A percentile compares a stretch with the other conserved stretches of the same genome.
phyloP scores from a whole-genome alignment of 2,113 vertebrate genomes.

The Callaeas wilsoni region DNA sequence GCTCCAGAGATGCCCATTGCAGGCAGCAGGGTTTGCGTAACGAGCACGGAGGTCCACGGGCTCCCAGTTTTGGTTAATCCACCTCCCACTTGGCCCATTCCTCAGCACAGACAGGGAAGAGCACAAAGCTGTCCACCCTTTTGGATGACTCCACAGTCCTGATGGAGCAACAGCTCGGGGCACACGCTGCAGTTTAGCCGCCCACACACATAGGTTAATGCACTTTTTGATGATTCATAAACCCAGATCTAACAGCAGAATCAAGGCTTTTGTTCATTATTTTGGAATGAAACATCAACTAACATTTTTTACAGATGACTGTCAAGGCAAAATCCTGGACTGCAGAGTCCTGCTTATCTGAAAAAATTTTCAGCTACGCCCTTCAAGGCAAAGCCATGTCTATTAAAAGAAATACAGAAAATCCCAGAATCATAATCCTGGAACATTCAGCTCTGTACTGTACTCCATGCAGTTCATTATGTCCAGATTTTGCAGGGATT shows the following conservation, averaged over 20 bases:
- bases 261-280: slow-evolving; percentile 34
- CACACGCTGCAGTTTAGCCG: slow-evolving; percentile 17
- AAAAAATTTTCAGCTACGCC: slow-evolving; percentile 25
- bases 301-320: slow-evolving; percentile 62
- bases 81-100: slow-evolving; percentile 43
- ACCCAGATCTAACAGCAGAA: slow-evolving; percentile 8
- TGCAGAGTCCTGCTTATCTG: slow-evolving; percentile 48
- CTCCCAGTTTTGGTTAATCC: slow-evolving; percentile 32
- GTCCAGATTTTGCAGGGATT: neutral
- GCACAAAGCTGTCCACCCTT: slow-evolving; percentile 44
- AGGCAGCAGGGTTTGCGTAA: slow-evolving; percentile 54
- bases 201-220: slow-evolving; percentile 49
- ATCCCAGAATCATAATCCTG: slow-evolving; percentile 9
- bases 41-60: slow-evolving; percentile 19
- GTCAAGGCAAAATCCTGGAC: slow-evolving; percentile 42
- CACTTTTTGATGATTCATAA: slow-evolving; percentile 61
- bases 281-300: slow-evolving; percentile 47
- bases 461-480: neutral
- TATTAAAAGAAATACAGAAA: slow-evolving; percentile 58
- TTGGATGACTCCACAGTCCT: slow-evolving; percentile 14
- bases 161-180: slow-evolving; percentile 30
- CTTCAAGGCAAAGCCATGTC: slow-evolving; percentile 26
- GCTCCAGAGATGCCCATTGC: slow-evolving; percentile 41
- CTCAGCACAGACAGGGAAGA: slow-evolving; percentile 10
- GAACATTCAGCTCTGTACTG: neutral